Evolutionary conservation across 2,113 vertebrate species (phyloP), one percentile per base, ranked within the genome.

Genomic region (Ornithorhynchus anatinus): DNA sequence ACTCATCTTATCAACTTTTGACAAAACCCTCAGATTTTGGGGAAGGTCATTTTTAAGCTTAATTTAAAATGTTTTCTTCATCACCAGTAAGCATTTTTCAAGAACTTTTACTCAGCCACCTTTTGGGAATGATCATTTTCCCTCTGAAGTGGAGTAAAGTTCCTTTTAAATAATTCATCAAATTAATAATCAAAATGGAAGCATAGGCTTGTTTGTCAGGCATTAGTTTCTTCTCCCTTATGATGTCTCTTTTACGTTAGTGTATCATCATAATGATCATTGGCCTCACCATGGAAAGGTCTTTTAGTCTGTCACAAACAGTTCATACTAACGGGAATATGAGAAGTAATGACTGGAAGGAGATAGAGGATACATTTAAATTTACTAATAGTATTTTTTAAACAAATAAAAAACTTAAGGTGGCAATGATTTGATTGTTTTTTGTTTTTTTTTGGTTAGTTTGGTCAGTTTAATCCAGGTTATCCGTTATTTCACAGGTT

Each of bases 401-500:
- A 78, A 74, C 77, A 82, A 31, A 9, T 51, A 52, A 50, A 47
- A 23, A 29, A 10, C 16, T 7, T 16, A 47, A 57, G 75, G 38
- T 40, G 62, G 17, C 37, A 2, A 16, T 16, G 35, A 66, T 66
- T 50, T 50, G 36, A 33, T 40, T 25, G 32, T 44, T 13, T 33
- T 36, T 59, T 65, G 53, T 47, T 32, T 33, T 16, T 51, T 38
- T 25, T 17, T 1, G 11, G 82, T 56, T 39, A 79, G 1, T n/a
- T 22, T 15, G 23, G 16, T 7, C 1, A n/a, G 48, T 69, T 82
- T 54, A 31, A 15, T 20, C 58, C 7, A 43, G 69, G 66, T 79
- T 81, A 39, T 54, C 61, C 42, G 6, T 39, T 72, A 43, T 54
- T 85, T 37, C 82, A 39, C 32, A 71, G 16, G 29, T 61, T n/a